These are phyloP conservation scores for Enoplosus armatus DNA, from an alignment of 2,797 vertebrate genomes.

Conservation along the genomic window DNA sequence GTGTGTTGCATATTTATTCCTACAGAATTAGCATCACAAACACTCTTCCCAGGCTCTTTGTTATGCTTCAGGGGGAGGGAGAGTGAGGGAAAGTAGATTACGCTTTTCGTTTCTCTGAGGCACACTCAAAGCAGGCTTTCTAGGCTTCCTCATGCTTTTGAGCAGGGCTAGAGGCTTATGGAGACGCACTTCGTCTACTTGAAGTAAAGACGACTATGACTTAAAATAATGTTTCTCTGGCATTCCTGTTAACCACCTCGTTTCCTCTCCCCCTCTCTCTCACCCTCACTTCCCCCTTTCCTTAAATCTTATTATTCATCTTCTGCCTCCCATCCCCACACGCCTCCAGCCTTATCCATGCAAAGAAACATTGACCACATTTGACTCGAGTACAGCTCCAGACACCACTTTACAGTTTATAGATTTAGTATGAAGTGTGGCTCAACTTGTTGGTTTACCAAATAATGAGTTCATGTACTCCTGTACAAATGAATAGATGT, in stretches of 20 bases:
- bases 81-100: constrained; percentile 76
- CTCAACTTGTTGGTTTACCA: neutral
- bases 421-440: neutral
- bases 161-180: constrained; percentile 70
- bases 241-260: constrained; percentile 41
- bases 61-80: constrained; percentile 71
- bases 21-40: constrained; percentile 82
- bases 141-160: constrained; percentile 66
- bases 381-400: constrained; percentile 17
- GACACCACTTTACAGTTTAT: constrained; percentile 11
- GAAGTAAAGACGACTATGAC: constrained; percentile 57
- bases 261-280: constrained; percentile 1
- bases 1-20: constrained; percentile 78
- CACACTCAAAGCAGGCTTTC: constrained; percentile 73
- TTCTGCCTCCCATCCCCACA: constrained; percentile 3
- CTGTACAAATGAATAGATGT: neutral
- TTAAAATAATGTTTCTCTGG: constrained; percentile 62
- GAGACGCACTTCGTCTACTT: constrained; percentile 59
- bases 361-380: constrained; percentile 20
- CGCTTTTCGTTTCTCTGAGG: constrained; percentile 65
- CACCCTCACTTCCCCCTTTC: constrained; percentile 6
- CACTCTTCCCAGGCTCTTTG: constrained; percentile 71
- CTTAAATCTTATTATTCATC: constrained; percentile 42
- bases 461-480: neutral
- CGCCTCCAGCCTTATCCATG: neutral